These are phyloP conservation scores for Encarsia formosa DNA, from an alignment of 2,888 invertebrate species.

Conservation along the genomic window DNA sequence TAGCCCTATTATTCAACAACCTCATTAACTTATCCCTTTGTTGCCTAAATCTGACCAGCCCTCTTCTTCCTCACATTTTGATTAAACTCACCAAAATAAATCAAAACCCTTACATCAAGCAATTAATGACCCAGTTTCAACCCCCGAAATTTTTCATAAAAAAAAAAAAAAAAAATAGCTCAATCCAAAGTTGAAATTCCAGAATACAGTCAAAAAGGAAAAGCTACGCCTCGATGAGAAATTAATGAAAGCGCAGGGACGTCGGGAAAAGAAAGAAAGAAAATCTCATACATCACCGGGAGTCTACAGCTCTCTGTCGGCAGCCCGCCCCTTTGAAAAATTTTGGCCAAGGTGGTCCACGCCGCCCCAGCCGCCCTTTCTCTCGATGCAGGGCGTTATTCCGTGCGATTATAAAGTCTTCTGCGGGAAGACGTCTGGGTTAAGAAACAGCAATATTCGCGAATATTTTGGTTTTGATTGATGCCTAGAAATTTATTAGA, in stretches of 20 bases:
- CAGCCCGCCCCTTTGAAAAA: background rate
- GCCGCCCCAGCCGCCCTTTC: slow-evolving; percentile 35
- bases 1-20: too few species aligned
- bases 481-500: too few species aligned
- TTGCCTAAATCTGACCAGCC: too few species aligned
- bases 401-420: too few species aligned
- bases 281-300: slow-evolving; percentile 15
- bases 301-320: background rate
- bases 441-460: too few species aligned
- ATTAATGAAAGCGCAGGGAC: slow-evolving; percentile 15
- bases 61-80: too few species aligned
- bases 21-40: too few species aligned
- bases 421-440: too few species aligned
- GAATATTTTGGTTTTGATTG: too few species aligned
- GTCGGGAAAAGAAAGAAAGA: background rate
- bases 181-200: background rate
- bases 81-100: background rate
- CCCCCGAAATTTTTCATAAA: background rate
- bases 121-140: too few species aligned
- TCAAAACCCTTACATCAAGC: background rate
- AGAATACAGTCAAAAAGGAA: background rate
- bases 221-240: background rate
- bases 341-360: background rate
- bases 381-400: slow-evolving; percentile 49
- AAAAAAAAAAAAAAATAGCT: slow-evolving; percentile 4